Evolutionary conservation across 2,888 invertebrate species (phyloP), one percentile per base, ranked within the genome.

Genomic region (Lycophotia porphyrea): DNA sequence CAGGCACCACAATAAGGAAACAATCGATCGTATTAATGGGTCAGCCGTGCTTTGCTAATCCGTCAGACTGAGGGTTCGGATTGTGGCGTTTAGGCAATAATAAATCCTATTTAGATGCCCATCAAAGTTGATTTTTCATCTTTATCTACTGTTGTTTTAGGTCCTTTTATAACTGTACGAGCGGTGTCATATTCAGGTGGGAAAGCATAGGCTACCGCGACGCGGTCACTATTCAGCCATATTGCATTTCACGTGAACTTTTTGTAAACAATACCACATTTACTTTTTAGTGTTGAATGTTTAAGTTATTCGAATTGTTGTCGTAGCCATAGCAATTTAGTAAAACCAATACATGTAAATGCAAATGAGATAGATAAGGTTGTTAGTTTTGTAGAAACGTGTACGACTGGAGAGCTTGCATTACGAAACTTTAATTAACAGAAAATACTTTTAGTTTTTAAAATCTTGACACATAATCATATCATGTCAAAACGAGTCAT

Each of bases 1-100:
- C 91, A 90, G 91, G 91, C 91, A 90, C 91, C 90, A 95, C 93
- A 93, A 95, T 95, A 94, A 95, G 96, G 96, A 96, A 96, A 96
- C 95, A 96, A 96, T 96, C 95, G 96, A 96, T 96, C 93, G 96
- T 94, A 95, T 94, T 96, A 96, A 96, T 96, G 95, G 96, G 96
- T 96, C 96, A 96, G 91, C 94, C 96, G 92, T 92, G 94, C 94
- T 94, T 93, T 92, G 93, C 92, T 95, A 95, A 96, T 95, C 95
- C 95, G 92, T 92, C 94, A 91, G 89, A 88, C 92, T 91, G 91
- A 92, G 93, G 95, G 93, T 93, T 93, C 91, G 83, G 81, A 85
- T 81, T 81, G 69, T 73, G 60, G 82, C 68, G 87, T 87, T 90
- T 90, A 84, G 87, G 85, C 91, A 90, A 95, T 92, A 92, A 88